A percentile compares a stretch with the other conserved stretches of the same genome.
Conservation (phyloP, 2,888 invertebrate species). For the Drosophila colorata region DNA sequence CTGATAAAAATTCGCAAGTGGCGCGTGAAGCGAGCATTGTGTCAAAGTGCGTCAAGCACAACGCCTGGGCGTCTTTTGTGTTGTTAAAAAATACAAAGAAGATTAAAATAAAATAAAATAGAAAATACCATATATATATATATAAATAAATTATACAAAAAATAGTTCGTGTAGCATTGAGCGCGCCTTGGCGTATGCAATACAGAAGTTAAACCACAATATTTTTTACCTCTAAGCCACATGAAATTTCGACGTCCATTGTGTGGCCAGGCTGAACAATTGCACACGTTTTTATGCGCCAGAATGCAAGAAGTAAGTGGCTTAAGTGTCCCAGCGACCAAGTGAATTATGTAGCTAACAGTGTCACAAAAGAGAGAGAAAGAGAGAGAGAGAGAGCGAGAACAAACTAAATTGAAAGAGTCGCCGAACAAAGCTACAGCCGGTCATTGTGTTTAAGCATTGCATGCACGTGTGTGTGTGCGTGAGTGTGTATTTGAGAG, state of each 20-base stretch:
- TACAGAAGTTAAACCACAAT: conserved; percentile 57
- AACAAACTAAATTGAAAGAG: conserved; percentile 30
- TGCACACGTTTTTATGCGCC: conserved; percentile 70
- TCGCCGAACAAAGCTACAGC: conserved; percentile 29
- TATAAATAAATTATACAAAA: conserved; percentile 7
- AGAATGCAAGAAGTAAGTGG: conserved; percentile 77
- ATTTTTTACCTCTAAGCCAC: conserved; percentile 65
- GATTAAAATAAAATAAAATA: conserved; percentile 1
- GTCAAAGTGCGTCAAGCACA: conserved; percentile 27
- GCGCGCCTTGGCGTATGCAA: conserved; percentile 41
- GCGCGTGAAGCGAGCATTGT: conserved; percentile 38
- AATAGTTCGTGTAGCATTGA: background rate
- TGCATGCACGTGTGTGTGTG: conserved; percentile 15
- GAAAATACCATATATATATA: conserved; percentile 5
- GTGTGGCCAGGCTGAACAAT: conserved; percentile 68
- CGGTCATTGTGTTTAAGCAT: conserved; percentile 44
- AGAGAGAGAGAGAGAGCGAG: background rate
- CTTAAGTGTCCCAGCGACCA: conserved; percentile 59
- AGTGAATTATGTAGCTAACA: conserved; percentile 61
- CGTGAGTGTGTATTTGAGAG: conserved; percentile 3
- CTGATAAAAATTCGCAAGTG: conserved; percentile 56
- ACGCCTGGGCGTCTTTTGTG: conserved; percentile 11
- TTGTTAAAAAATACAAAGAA: background rate
- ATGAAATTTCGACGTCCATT: conserved; percentile 71
- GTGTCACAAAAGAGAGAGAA: background rate